Conservation (phyloP, 2,888 invertebrate genomes). For the Strigamia crassipes region DNA sequence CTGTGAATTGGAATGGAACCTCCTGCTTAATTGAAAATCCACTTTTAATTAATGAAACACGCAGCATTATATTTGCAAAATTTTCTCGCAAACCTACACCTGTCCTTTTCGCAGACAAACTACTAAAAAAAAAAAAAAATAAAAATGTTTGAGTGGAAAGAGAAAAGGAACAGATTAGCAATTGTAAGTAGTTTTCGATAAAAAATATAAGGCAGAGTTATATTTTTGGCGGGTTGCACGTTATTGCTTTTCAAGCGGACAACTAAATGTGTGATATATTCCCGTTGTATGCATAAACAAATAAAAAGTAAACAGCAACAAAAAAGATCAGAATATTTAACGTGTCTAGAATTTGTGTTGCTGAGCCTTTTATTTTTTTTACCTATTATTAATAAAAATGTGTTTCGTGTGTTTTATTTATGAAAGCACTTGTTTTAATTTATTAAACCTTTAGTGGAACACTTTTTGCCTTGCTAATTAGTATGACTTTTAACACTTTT, state of each 20-base stretch:
- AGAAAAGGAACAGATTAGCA: background rate
- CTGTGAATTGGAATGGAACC: background rate
- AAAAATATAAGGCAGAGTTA: constrained; percentile 2
- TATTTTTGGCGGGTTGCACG: constrained; percentile 23
- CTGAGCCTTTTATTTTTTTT: background rate
- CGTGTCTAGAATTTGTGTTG: background rate
- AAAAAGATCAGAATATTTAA: background rate
- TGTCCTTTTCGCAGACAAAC: background rate
- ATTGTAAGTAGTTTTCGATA: constrained; percentile 36
- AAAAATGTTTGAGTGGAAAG: background rate
- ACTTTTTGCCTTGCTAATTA: background rate
- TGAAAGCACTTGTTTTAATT: background rate
- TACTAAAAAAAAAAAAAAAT: background rate
- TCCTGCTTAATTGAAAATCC: constrained; percentile 1
- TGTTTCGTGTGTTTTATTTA: background rate
- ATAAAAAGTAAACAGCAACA: background rate
- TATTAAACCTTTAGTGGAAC: background rate
- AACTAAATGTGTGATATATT: background rate
- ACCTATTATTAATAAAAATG: background rate
- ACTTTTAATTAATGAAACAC: constrained; percentile 9
- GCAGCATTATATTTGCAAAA: background rate
- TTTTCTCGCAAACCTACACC: background rate
- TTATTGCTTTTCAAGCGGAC: constrained; percentile 40
- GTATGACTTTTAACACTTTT: constrained; percentile 4
- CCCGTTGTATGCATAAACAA: background rate